Evolutionary conservation across 2,113 vertebrate genomes (phyloP).

Genomic region (Apus apus): DNA sequence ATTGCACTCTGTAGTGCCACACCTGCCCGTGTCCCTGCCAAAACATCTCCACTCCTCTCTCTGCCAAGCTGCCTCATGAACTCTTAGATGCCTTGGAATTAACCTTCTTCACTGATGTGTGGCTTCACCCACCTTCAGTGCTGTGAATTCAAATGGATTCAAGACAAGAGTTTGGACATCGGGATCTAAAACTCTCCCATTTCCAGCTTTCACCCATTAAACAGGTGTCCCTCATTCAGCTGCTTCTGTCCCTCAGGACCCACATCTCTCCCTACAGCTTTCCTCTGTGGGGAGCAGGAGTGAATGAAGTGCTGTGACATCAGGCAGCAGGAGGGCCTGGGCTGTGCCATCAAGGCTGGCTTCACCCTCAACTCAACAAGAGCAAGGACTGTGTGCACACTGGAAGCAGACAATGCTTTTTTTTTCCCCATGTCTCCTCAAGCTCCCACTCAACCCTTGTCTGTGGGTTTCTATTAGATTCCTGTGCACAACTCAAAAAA

Average conservation of each 20-base stretch:
- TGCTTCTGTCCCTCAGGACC: not conserved
- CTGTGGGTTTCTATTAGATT: not conserved
- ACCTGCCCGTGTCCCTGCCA: not conserved
- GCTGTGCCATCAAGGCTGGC: not conserved
- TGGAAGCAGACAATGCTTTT: not conserved
- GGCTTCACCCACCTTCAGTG: not conserved
- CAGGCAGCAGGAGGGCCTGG: fast-evolving
- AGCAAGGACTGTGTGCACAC: not conserved
- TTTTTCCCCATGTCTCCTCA: not conserved
- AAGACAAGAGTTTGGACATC: not conserved
- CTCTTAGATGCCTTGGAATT: not conserved
- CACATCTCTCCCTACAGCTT: not conserved
- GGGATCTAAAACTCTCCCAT: not conserved
- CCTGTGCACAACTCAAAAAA: not conserved
- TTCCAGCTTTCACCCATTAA: not conserved
- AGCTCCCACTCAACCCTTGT: not conserved
- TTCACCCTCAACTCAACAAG: too few species aligned
- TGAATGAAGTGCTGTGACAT: not conserved
- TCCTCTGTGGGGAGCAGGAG: not conserved
- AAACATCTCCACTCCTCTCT: not conserved
- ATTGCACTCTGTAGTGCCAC: not conserved
- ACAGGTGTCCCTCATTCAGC: not conserved
- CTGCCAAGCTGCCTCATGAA: not conserved
- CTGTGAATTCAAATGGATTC: not conserved
- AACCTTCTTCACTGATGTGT: not conserved